Evolutionary conservation across 2,113 vertebrate species (phyloP).

Genomic region (Microtus oregoni): DNA sequence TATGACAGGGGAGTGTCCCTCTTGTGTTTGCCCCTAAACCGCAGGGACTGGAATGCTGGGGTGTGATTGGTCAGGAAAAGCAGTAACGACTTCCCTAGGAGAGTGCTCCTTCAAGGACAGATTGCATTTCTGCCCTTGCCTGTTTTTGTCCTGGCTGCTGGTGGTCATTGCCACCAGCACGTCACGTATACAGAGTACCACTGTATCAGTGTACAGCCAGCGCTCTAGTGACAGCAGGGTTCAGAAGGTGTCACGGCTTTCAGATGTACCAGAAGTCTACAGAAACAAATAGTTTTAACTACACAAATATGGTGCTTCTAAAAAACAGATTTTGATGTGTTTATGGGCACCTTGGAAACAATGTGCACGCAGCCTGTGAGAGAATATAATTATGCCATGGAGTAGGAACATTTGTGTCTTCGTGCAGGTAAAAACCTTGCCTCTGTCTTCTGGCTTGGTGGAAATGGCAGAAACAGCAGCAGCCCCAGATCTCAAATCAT

Average conservation of each 20-base stretch:
- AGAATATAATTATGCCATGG: neutral
- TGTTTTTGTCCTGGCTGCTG: neutral
- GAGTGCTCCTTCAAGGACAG: rapidly evolving
- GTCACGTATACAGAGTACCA: neutral
- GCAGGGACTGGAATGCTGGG: neutral
- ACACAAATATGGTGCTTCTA: neutral
- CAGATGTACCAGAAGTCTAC: slow-evolving; percentile 1
- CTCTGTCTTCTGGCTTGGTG: slow-evolving; percentile 38
- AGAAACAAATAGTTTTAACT: neutral
- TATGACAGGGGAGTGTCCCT: neutral
- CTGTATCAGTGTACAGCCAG: neutral
- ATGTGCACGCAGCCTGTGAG: neutral
- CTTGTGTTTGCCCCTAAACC: neutral
- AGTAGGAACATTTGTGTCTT: slow-evolving; percentile 24
- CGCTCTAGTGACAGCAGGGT: neutral
- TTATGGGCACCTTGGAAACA: slow-evolving; percentile 17
- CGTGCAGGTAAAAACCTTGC: slow-evolving; percentile 39
- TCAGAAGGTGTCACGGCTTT: slow-evolving; percentile 39
- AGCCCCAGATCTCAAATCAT: slow-evolving; percentile 52
- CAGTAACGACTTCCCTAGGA: neutral
- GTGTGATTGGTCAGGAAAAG: neutral
- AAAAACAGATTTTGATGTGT: slow-evolving; percentile 17
- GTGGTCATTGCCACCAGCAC: neutral
- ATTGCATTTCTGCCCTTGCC: neutral
- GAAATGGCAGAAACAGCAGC: neutral